phyloP scores from a whole-genome alignment of 2,797 vertebrate genomes.

The Pogonophryne albipinna region DNA sequence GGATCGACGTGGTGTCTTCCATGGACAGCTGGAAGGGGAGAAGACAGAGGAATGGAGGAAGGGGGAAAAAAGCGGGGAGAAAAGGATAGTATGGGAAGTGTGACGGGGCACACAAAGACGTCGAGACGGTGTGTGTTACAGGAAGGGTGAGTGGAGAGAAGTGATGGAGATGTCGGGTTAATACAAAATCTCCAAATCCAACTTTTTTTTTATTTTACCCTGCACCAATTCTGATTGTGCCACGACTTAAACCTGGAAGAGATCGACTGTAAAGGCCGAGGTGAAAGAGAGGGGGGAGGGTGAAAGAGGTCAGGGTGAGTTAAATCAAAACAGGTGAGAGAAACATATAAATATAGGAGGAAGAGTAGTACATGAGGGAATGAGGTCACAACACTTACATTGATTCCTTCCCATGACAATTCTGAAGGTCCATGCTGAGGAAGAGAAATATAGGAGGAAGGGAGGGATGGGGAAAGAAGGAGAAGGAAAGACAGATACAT shows the following conservation, averaged over 20 bases:
- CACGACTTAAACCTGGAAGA: constrained; percentile 59
- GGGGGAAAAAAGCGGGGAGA: constrained; percentile 45
- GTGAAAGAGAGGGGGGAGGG: constrained; percentile 62
- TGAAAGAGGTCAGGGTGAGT: constrained; percentile 59
- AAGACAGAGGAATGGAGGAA: constrained; percentile 73
- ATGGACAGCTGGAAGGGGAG: constrained; percentile 92
- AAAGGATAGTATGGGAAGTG: constrained; percentile 70
- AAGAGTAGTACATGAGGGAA: constrained; percentile 73
- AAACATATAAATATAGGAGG: constrained; percentile 51
- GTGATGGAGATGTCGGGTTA: constrained; percentile 78
- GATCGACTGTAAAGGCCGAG: constrained; percentile 50
- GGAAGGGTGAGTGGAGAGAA: constrained; percentile 78
- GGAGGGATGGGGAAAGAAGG: constrained; percentile 61
- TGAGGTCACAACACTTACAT: constrained; percentile 90
- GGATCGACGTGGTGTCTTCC: constrained; percentile 99
- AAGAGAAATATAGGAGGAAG: constrained; percentile 76
- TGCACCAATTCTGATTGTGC: constrained; percentile 53
- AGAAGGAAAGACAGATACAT: constrained; percentile 64
- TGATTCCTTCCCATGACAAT: constrained; percentile 99
- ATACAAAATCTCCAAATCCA: constrained; percentile 63
- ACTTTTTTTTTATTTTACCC: constrained; percentile 43
- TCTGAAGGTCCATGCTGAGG: constrained; percentile 96
- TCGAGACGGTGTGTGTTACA: constrained; percentile 86
- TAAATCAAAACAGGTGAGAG: constrained; percentile 65
- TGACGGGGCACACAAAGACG: constrained; percentile 76